Evolutionary conservation across 1,140 invertebrate genomes (phyloP), one percentile per base, ranked within the genome.

Genomic region (Uloborus diversus): DNA sequence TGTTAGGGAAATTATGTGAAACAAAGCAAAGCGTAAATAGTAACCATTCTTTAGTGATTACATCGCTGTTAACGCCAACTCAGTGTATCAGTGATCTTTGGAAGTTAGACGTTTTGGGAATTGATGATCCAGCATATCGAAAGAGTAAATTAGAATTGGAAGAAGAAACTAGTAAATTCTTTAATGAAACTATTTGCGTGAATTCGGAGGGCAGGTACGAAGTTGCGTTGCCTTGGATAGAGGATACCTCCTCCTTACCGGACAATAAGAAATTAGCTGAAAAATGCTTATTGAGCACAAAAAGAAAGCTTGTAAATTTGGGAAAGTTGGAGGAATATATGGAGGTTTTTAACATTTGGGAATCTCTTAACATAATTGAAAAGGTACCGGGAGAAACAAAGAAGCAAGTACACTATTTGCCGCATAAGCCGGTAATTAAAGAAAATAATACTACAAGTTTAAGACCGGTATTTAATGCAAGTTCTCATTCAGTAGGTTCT

Each of bases 401-500:
- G 14, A 3, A 7, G 20, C 9, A 27, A 27, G 37, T 51, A 17
- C 66, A 51, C 25, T 69, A 69, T 69, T 69, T 69, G 23, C 42
- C 47, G 32, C 66, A 56, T 69, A 27, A 28, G 11, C 14, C 66
- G 56, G 11, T 56, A 1, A 20, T 69, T n/a, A 69, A 69, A 23
- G 66, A 69, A 33, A 35, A 69, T 3, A 32, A 28, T 32, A 69
- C 2, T 23, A 32, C 25, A 30, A 70, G 1, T 82, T 69, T 51
- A 83, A 82, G 2, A 4, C 64, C 35, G 57, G 68, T 70, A 4
- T 75, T 61, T 47, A 30, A 56, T 37, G 49, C 68, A 9, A 51
- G 35, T 23, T 20, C 28, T 35, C 5, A 70, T 17, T n/a, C 5
- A 25, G 14, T 3, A 20, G 33, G 33, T 56, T 70, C 28, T 13